A percentile compares a stretch with the other conserved stretches of the same genome.
These are phyloP conservation scores for Lycopodina hypogea DNA, from an alignment of 37 sponge, comb jelly and placozoan species.

Conservation along the genomic window DNA sequence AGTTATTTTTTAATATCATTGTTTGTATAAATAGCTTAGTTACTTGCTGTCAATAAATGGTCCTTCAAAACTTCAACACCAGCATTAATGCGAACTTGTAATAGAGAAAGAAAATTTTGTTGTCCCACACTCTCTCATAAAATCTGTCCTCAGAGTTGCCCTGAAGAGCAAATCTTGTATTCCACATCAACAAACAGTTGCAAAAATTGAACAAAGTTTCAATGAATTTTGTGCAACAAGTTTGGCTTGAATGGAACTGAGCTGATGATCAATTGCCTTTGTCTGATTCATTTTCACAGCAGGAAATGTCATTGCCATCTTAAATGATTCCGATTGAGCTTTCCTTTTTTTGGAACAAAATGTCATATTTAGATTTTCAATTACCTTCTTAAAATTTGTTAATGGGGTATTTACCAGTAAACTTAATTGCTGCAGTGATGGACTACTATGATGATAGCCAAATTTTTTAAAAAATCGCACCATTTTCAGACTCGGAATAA, in stretches of 20 bases:
- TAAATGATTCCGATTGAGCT: slow-evolving; percentile 38
- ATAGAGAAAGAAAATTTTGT: slow-evolving; percentile 55
- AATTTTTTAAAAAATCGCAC: slow-evolving; percentile 28
- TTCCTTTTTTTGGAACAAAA: slow-evolving; percentile 19
- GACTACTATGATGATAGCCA: slow-evolving; percentile 10
- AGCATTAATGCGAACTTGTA: slow-evolving; percentile 47
- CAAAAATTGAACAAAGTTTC: slow-evolving; percentile 48
- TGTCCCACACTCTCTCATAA: slow-evolving; percentile 21
- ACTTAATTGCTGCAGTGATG: slow-evolving; percentile 9
- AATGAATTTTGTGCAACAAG: slow-evolving; percentile 35
- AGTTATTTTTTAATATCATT: slow-evolving; percentile 56
- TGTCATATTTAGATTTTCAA: slow-evolving; percentile 17
- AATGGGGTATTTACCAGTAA: slow-evolving; percentile 36
- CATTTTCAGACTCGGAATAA: slow-evolving; percentile 45
- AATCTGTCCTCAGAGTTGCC: slow-evolving; percentile 57
- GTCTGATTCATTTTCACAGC: slow-evolving; percentile 39
- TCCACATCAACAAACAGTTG: slow-evolving; percentile 49
- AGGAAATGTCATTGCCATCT: slow-evolving; percentile 26
- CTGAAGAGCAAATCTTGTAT: slow-evolving; percentile 45
- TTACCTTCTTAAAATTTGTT: slow-evolving; percentile 30
- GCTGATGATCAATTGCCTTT: slow-evolving; percentile 51
- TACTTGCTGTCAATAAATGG: slow-evolving; percentile 36
- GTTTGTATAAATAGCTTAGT: slow-evolving; percentile 56
- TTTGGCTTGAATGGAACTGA: slow-evolving; percentile 18
- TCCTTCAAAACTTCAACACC: slow-evolving; percentile 48